A percentile compares a stretch with the other conserved stretches of the same genome.
These are phyloP conservation scores for Zele albiditarsus DNA, from an alignment of 2,888 invertebrate genomes.

Conservation along the genomic window DNA sequence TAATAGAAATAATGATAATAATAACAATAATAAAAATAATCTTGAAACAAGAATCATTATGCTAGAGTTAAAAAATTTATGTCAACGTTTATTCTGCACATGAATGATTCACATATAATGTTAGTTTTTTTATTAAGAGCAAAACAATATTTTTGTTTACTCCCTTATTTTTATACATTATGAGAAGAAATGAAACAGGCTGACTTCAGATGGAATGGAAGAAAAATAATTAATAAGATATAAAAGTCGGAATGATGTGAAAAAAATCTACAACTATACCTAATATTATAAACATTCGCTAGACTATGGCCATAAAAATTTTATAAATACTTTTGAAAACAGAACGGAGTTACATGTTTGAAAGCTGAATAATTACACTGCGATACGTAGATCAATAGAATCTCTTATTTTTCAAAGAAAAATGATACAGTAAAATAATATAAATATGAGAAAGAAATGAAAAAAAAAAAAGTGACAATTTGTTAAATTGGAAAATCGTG, in stretches of 20 bases:
- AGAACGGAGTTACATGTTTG: constrained; percentile 19
- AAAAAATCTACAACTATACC: constrained; percentile 29
- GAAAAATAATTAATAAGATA: constrained; percentile 26
- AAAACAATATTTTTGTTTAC: constrained; percentile 68
- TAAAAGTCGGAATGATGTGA: constrained; percentile 43
- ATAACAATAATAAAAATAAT: constrained; percentile 5
- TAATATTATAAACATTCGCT: constrained; percentile 9
- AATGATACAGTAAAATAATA: constrained; percentile 48
- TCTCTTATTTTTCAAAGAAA: constrained; percentile 67
- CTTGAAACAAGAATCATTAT: constrained; percentile 22
- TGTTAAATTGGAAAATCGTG: constrained; percentile 41
- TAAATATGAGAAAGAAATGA: constrained; percentile 35
- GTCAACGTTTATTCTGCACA: constrained; percentile 43
- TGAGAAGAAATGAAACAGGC: constrained; percentile 37
- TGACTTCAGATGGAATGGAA: constrained; percentile 49
- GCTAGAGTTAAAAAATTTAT: constrained; percentile 36
- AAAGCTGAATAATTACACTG: constrained; percentile 36
- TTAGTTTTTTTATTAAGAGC: constrained; percentile 63
- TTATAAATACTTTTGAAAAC: constrained; percentile 25
- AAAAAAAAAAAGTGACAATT: constrained; percentile 48
- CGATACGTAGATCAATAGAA: constrained; percentile 60
- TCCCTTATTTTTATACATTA: constrained; percentile 68
- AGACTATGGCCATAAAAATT: constrained; percentile 41
- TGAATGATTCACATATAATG: constrained; percentile 47
- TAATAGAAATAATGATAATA: background rate